phyloP scores from a whole-genome alignment of 2,888 invertebrate species.

The Molorchus minor region DNA sequence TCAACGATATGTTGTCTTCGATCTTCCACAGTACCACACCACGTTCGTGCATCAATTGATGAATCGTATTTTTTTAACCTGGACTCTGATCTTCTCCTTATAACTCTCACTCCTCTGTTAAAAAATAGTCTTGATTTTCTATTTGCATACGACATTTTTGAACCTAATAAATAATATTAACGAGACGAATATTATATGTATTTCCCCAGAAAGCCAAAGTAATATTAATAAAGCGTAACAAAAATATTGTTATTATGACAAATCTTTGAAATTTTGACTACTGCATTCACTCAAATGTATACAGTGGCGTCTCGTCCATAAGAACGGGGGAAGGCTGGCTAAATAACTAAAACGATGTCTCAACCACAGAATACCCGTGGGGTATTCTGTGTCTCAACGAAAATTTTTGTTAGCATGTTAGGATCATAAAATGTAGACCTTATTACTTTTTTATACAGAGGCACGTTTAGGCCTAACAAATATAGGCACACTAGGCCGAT shows the following conservation, averaged over 20 bases:
- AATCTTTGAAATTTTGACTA: background rate
- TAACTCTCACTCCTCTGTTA: slow-evolving; percentile 30
- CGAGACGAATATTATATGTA: background rate
- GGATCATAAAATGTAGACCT: no score
- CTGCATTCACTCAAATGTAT: no score
- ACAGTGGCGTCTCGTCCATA: no score
- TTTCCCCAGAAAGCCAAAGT: background rate
- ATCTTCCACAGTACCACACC: slow-evolving; percentile 68
- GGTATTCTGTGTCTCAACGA: no score
- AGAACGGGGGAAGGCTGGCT: no score
- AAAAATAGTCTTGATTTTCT: slow-evolving; percentile 34
- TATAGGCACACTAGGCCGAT: no score
- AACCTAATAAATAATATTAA: slow-evolving; percentile 1
- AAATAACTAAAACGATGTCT: no score
- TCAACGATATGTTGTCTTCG: slow-evolving; percentile 68
- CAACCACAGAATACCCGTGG: no score
- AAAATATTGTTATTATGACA: background rate
- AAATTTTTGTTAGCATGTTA: no score
- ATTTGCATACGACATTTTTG: slow-evolving; percentile 35
- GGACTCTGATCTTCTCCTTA: slow-evolving; percentile 60
- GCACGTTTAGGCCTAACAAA: no score
- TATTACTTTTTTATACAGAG: no score
- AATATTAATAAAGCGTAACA: no score
- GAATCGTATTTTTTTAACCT: slow-evolving; percentile 68
- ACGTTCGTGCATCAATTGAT: slow-evolving; percentile 68